phyloP scores from a whole-genome alignment of 2,888 invertebrate species.

The Hetaerina titia region DNA sequence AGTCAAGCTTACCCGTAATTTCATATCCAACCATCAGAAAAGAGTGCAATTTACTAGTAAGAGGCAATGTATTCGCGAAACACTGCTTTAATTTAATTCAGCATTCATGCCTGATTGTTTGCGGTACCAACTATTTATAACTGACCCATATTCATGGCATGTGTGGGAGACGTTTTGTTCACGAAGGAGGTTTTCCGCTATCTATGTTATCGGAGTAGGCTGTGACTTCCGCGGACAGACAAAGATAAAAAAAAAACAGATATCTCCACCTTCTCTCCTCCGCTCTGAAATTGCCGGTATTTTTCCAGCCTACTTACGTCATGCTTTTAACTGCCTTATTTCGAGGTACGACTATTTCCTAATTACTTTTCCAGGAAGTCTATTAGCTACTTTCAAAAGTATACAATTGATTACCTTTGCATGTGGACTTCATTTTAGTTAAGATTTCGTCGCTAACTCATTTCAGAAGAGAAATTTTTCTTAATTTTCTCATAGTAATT shows the following conservation, averaged over 20 bases:
- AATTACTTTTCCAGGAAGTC: background rate
- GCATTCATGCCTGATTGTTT: background rate
- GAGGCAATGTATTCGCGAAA: background rate
- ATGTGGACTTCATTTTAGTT: too few relatives aligned
- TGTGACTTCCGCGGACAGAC: background rate
- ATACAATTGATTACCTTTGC: background rate
- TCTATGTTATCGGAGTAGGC: conserved; percentile 19
- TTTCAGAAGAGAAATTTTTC: too few relatives aligned
- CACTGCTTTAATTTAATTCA: background rate
- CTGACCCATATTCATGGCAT: background rate
- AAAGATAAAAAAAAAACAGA: background rate
- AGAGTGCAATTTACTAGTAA: background rate
- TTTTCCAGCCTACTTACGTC: conserved; percentile 13
- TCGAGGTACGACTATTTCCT: background rate
- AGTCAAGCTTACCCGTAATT: too few relatives aligned
- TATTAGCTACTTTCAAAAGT: background rate
- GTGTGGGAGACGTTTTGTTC: background rate
- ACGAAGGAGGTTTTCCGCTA: background rate
- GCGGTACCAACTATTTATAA: background rate
- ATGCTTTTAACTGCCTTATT: background rate
- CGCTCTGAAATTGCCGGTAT: background rate
- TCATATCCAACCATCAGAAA: too few relatives aligned
- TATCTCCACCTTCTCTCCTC: background rate
- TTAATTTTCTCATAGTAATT: too few relatives aligned
- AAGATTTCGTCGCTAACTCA: too few relatives aligned